Percentiles rank a stretch among this genome's conserved stretches.
Conservation (phyloP, 2,113 vertebrate species). For the Chaetops frenatus region DNA sequence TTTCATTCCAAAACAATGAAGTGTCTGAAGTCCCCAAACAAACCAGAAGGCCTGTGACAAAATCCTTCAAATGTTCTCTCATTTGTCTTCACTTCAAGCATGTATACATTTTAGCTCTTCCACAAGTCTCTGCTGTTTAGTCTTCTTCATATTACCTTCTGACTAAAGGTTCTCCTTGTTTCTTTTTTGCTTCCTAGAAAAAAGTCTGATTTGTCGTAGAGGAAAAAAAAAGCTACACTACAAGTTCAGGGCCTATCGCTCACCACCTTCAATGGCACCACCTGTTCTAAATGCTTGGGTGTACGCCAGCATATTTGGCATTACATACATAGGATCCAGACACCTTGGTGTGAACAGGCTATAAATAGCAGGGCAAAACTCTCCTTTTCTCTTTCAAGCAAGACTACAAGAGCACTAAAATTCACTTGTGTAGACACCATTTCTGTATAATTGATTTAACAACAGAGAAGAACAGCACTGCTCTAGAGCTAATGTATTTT, state of each 20-base stretch:
- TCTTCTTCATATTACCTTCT: background rate
- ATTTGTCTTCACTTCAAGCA: background rate
- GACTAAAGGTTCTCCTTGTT: background rate
- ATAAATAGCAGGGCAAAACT: conserved; percentile 40
- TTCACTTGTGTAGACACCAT: background rate
- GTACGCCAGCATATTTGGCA: background rate
- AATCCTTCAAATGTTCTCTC: background rate
- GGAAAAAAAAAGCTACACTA: background rate
- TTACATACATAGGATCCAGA: background rate
- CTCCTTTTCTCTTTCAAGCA: background rate
- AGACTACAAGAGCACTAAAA: background rate
- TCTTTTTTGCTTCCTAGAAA: background rate
- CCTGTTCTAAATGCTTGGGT: background rate
- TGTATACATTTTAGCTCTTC: background rate
- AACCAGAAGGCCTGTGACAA: background rate
- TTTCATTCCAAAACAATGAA: background rate
- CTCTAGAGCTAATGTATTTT: background rate
- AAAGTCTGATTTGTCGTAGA: background rate
- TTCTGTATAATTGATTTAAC: background rate
- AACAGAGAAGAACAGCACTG: background rate
- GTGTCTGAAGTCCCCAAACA: background rate
- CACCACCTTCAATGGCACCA: background rate
- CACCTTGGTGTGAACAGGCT: background rate
- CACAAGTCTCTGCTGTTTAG: background rate
- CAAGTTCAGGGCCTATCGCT: background rate